These are phyloP conservation scores for Galerucella pusilla DNA, from an alignment of 2,888 invertebrate species.

Conservation along the genomic window DNA sequence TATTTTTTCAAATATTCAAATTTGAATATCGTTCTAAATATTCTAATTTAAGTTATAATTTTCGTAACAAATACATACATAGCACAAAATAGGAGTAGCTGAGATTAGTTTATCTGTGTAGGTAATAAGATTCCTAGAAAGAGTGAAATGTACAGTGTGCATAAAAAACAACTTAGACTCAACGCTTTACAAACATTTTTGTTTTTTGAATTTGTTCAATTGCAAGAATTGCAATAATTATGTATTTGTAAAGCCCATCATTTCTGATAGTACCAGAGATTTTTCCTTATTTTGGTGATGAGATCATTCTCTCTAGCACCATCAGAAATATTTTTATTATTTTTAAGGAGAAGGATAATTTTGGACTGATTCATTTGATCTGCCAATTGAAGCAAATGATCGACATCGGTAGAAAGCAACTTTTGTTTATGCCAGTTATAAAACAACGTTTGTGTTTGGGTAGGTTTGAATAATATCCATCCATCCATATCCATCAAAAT, in stretches of 20 bases:
- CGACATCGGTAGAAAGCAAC: no score
- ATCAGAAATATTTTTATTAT: not conserved
- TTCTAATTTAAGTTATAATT: not conserved
- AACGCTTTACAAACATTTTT: not conserved
- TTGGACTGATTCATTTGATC: not conserved
- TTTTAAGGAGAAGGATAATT: not conserved
- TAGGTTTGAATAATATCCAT: no score
- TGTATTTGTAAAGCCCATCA: not conserved
- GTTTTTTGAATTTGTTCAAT: not conserved
- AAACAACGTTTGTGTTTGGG: no score
- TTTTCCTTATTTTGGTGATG: not conserved
- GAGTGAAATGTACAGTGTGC: constrained; percentile 25
- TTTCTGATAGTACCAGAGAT: not conserved
- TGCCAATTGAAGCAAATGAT: not conserved
- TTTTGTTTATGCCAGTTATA: no score
- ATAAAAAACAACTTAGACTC: not conserved
- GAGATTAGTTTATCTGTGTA: constrained; percentile 17
- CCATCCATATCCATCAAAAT: no score
- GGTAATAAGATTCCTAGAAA: constrained; percentile 11
- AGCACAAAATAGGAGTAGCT: constrained; percentile 35
- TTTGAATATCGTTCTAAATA: constrained; percentile 3
- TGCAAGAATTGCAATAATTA: not conserved
- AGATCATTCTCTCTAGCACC: not conserved
- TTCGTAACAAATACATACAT: constrained; percentile 22
- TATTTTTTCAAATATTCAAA: not conserved